phyloP scores from a whole-genome alignment of 2,888 invertebrate species.

The Ceriagrion tenellum region DNA sequence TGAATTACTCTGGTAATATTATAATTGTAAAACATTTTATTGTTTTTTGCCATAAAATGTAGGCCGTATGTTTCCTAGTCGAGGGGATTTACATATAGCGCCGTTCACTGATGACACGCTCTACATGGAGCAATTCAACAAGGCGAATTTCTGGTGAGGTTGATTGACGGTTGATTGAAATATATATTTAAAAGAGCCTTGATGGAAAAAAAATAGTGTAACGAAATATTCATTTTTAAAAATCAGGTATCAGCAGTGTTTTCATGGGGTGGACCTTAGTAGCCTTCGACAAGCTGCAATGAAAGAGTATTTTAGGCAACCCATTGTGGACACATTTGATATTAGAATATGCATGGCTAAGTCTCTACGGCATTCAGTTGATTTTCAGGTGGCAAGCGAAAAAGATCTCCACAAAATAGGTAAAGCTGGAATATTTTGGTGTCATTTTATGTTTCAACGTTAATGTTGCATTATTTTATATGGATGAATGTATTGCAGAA shows the following conservation, averaged over 20 bases:
- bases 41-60: constrained; percentile 68
- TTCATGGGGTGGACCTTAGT: constrained; percentile 98
- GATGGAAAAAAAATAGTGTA: not conserved
- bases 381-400: constrained; percentile 95
- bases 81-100: constrained; percentile 97
- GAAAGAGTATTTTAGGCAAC: constrained; percentile 98
- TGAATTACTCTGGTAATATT: too few species aligned
- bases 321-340: constrained; percentile 99
- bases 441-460: not conserved
- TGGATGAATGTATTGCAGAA: constrained; percentile 78
- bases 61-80: constrained; percentile 98
- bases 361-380: constrained; percentile 94
- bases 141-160: constrained; percentile 96
- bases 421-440: constrained; percentile 72
- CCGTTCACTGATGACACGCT: constrained; percentile 98
- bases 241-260: constrained; percentile 92
- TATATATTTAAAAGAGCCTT: not conserved
- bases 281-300: constrained; percentile 95
- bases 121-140: constrained; percentile 98
- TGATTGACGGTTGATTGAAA: not conserved
- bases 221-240: constrained; percentile 40
- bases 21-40: too few species aligned
- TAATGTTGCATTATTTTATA: not conserved
- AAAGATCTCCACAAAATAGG: constrained; percentile 95
- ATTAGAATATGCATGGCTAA: constrained; percentile 97